Conservation (phyloP, 2,888 invertebrate species). For the Congeria kusceri region DNA sequence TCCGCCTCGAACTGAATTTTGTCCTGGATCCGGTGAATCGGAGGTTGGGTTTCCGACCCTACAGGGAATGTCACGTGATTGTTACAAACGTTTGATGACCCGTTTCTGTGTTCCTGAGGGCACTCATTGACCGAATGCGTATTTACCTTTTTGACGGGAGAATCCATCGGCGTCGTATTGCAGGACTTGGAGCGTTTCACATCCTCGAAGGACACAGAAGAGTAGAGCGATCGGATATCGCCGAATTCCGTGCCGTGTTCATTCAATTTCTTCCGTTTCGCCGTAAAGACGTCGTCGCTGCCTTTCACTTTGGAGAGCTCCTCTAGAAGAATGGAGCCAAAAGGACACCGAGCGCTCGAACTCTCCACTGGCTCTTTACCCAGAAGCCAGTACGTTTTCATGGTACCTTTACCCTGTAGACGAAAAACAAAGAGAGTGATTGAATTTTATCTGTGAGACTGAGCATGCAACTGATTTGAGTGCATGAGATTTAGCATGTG, state of each 20-base stretch:
- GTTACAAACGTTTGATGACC: too few relatives aligned
- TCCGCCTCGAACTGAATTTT: too few relatives aligned
- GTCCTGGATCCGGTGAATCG: too few relatives aligned
- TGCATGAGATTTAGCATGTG: background rate
- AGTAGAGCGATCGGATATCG: slow-evolving; percentile 69
- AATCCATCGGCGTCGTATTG: slow-evolving; percentile 30
- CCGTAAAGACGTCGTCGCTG: slow-evolving; percentile 14
- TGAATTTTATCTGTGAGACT: too few relatives aligned
- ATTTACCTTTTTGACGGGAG: slow-evolving; percentile 26
- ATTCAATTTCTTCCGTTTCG: background rate
- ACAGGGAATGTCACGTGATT: too few relatives aligned
- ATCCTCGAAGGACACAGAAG: slow-evolving; percentile 78
- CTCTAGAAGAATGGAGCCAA: slow-evolving; percentile 67
- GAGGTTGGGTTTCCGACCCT: too few relatives aligned
- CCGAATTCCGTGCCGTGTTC: background rate
- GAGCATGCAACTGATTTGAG: background rate
- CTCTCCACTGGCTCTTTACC: slow-evolving; percentile 50
- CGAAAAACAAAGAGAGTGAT: slow-evolving; percentile 7
- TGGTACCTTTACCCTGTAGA: slow-evolving; percentile 78
- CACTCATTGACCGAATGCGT: background rate
- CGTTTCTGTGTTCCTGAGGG: too few relatives aligned
- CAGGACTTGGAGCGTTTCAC: slow-evolving; percentile 46
- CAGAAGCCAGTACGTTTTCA: slow-evolving; percentile 78
- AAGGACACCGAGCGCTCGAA: slow-evolving; percentile 65
- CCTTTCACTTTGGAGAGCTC: slow-evolving; percentile 60